Evolutionary conservation across 2,113 vertebrate species (phyloP).

Genomic region (Heterochromis multidens): DNA sequence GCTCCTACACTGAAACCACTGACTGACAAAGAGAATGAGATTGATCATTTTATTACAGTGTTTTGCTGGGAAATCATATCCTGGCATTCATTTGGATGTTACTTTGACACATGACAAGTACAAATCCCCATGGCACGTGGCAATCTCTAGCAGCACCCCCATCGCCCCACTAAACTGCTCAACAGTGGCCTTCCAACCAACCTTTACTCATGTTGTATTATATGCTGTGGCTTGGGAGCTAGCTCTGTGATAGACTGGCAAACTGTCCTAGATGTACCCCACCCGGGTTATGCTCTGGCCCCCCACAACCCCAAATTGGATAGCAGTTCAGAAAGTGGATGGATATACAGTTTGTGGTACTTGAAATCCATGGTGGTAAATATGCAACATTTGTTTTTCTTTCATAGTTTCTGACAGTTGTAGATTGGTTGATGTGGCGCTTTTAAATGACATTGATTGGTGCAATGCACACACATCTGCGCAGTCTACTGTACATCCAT

Average conservation of each 20-base stretch:
- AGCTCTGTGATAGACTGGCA: not conserved
- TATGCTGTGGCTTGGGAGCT: not conserved
- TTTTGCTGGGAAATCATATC: not conserved
- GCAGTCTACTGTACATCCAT: conserved; percentile 17
- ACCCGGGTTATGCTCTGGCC: not conserved
- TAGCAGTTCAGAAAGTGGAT: not conserved
- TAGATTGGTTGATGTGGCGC: not conserved
- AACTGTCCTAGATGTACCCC: not conserved
- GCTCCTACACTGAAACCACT: not conserved
- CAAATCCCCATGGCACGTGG: not conserved
- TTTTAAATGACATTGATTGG: conserved; percentile 31
- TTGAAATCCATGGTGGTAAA: not conserved
- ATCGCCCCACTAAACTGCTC: too few relatives aligned
- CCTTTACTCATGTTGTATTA: not conserved
- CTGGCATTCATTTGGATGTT: not conserved
- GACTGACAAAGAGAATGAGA: not conserved
- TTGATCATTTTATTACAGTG: not conserved
- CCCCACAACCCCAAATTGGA: not conserved
- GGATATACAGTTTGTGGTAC: not conserved
- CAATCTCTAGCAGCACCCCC: not conserved
- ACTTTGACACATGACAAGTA: not conserved
- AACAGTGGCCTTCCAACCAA: not conserved
- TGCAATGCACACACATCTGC: conserved; percentile 21
- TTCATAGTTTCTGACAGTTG: not conserved
- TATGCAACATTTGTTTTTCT: not conserved